Evolutionary conservation across 2,113 vertebrate species (phyloP), one percentile per base, ranked within the genome.

Genomic region (Aspidoscelis tigris): DNA sequence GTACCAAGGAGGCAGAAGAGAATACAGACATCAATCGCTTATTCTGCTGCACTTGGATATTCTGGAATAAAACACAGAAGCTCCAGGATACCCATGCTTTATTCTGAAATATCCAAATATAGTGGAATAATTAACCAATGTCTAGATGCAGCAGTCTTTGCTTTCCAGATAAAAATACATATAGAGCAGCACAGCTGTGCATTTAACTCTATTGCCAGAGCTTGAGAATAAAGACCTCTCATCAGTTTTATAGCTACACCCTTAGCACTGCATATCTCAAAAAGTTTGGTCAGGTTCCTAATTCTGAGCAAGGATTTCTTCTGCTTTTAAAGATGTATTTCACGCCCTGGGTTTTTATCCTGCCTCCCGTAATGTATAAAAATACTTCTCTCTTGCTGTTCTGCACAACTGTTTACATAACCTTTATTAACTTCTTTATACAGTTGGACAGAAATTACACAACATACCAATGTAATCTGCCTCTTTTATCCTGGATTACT

Each of bases 201-300:
- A 91, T 69, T 84, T 89, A 87, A 70, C 89, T 21, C 18, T 81
- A 26, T 87, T 93, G 84, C 73, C 90, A 89, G 41, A 72, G 82
- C 85, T 86, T 73, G 69, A 89, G 83, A 81, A 24, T 41, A 88
- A 87, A 89, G 21, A 80, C 79, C 55, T 73, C 69, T 2, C 39
- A 9, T 65, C 39, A 77, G 69, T 78, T 84, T 61, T 64, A 24
- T 72, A 6, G 2, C 41, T 81, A 4, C 33, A 53, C 68, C 82
- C 2, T 33, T 80, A 7, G 9, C 50, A 69, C 85, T 66, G n/a
- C 0, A 24, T 39, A 76, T 47, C 4, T 76, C 2, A 88, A 87
- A 80, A 87, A 43, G 2, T 50, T 53, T 22, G 2, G 33, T 55
- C 1, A 58, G 16, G 6, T 78, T 12, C 8, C 61, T 84, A 81